These are phyloP conservation scores for Helicoverpa zea DNA, from an alignment of 1,140 invertebrate genomes.

Conservation along the genomic window DNA sequence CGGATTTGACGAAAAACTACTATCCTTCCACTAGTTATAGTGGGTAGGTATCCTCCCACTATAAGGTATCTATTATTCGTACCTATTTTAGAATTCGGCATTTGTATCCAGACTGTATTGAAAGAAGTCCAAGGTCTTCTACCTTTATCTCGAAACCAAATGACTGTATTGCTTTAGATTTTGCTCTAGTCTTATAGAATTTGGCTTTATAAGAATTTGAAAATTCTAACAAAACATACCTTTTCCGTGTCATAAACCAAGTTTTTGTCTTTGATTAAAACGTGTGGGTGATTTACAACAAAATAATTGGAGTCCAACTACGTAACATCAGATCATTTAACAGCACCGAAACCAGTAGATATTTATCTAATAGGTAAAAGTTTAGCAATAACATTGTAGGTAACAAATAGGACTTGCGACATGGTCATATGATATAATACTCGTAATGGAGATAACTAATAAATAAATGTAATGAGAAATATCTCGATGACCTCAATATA, in stretches of 20 bases:
- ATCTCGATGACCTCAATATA: too few species aligned
- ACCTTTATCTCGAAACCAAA: too few species aligned
- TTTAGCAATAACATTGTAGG: not conserved
- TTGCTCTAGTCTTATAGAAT: not conserved
- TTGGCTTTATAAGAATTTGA: too few species aligned
- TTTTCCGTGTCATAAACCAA: constrained; percentile 2
- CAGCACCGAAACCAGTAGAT: constrained; percentile 28
- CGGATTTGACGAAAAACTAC: too few species aligned
- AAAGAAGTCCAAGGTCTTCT: too few species aligned
- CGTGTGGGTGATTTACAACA: constrained; percentile 22
- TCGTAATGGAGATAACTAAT: not conserved
- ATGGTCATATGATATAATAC: not conserved
- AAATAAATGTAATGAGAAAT: not conserved
- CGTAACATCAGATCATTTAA: constrained; percentile 24
- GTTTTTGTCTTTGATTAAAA: not conserved
- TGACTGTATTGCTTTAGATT: not conserved
- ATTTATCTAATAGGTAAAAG: constrained; percentile 30
- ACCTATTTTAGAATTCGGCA: too few species aligned
- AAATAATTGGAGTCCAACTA: constrained; percentile 13
- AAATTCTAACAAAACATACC: too few species aligned
- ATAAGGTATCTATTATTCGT: too few species aligned
- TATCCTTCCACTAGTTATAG: too few species aligned
- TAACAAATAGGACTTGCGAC: not conserved
- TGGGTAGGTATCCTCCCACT: too few species aligned
- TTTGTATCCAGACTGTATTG: too few species aligned